Percentiles rank a stretch among this genome's conserved stretches.
Evolutionary conservation across 2,888 invertebrate species (phyloP).

Genomic region (Lepidocyrtinus sp.): DNA sequence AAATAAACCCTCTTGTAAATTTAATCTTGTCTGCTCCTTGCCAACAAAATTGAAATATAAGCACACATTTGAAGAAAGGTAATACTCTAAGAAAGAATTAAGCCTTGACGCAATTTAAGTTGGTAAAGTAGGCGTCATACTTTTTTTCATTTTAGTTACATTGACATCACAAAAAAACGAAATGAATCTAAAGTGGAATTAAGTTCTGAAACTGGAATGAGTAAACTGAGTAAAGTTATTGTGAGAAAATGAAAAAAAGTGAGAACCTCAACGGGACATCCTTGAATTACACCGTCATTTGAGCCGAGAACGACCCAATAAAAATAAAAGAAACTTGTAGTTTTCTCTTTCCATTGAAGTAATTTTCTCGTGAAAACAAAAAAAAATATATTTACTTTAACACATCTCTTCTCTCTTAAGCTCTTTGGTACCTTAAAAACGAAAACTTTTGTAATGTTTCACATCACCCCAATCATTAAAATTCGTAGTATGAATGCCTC

Average conservation of each 20-base stretch:
- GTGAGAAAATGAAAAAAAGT: not conserved
- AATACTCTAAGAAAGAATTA: not conserved
- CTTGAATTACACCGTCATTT: constrained; percentile 61
- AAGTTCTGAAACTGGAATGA: too few species aligned
- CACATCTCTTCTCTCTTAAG: too few species aligned
- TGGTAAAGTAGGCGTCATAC: not conserved
- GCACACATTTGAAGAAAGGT: too few species aligned
- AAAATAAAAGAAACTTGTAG: constrained; percentile 24
- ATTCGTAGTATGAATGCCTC: not conserved
- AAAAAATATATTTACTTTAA: not conserved
- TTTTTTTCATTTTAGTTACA: not conserved
- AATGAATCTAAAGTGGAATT: not conserved
- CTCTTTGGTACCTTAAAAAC: not conserved
- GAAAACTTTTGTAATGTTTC: not conserved
- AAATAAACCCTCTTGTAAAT: too few species aligned
- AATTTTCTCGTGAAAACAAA: not conserved
- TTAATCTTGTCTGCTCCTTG: too few species aligned
- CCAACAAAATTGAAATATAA: too few species aligned
- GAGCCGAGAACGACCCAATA: constrained; percentile 58
- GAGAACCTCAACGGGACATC: constrained; percentile 56
- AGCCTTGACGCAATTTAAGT: not conserved
- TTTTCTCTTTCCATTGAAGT: not conserved
- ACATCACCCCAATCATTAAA: not conserved
- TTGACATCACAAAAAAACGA: not conserved
- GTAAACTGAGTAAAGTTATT: not conserved